Base-by-base conservation (phyloP, 2,888 invertebrate species). In the Ceriagrion tenellum region DNA sequence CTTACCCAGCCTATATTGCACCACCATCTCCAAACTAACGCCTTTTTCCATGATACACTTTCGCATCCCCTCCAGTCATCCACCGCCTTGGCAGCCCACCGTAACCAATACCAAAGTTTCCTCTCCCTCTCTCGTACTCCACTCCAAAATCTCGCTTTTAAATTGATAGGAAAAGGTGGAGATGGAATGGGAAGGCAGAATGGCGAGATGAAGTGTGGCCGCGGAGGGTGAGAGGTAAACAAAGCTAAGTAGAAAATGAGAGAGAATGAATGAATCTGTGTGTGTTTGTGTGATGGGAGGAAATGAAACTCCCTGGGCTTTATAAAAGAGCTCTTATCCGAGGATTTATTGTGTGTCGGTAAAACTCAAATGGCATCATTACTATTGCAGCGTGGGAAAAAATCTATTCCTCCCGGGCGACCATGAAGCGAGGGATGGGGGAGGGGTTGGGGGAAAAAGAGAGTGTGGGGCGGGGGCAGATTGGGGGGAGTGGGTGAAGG, bases 301-400 rank as follows among this genome's bases (percentile, higher is more conserved):
- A 89, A 89, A 89, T 55, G 89, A 47, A 55, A 89, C 89, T 89
- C 26, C 47, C 55, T 20, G 47, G n/a, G 89, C 47, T 89, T 89
- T 89, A 89, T 89, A 89, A 89, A 89, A 89, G 89, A 89, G 55
- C 89, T 89, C 89, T 89, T 89, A 89, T 93, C 47, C 69, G 63
- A 74, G 63, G 93, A 93, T 69, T 74, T 69, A 40, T 69, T 59
- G 69, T 93, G 35, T 74, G 93, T 23, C 93, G 93, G 93, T 69
- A 69, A 93, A 93, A 93, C 63, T 47, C 69, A 40, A 59, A 59
- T 35, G 91, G 91, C 91, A 35, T 59, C 91, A 59, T 59, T 59
- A 59, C 40, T 91, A 59, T 59, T 59, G 91, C 35, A 91, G 91
- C 91, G 63, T 63, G 93, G 93, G 30, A 40, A 93, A 59, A 63